Conservation (phyloP, 2,113 vertebrate genomes). For the Semnornis frantzii region DNA sequence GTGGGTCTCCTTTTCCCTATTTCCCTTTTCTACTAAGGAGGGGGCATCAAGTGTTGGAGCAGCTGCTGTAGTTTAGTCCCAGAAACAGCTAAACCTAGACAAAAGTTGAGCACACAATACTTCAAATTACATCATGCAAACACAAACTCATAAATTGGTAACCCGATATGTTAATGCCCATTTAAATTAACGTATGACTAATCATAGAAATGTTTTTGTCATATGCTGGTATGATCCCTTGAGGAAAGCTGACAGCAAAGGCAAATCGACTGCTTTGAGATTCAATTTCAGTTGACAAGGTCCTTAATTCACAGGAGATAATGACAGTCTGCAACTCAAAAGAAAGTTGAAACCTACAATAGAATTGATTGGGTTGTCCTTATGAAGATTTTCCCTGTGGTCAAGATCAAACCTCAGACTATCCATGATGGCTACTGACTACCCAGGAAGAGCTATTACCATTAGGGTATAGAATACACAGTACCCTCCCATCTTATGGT, state of each 20-base stretch:
- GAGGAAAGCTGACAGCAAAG: neutral
- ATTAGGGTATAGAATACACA: neutral
- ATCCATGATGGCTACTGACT: neutral
- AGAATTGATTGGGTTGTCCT: neutral
- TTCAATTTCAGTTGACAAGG: neutral
- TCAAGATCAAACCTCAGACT: neutral
- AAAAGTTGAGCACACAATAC: neutral
- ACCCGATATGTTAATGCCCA: neutral
- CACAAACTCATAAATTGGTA: neutral
- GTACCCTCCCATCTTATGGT: accelerated
- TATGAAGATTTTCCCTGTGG: neutral
- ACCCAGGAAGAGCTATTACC: neutral
- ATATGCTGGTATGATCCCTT: accelerated
- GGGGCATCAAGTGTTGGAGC: too few species aligned
- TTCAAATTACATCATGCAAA: neutral
- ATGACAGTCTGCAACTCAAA: neutral
- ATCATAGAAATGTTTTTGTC: neutral
- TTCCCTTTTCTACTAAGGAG: too few species aligned
- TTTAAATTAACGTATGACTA: neutral
- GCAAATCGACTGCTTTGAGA: neutral
- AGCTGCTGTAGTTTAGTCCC: too few species aligned
- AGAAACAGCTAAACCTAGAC: too few species aligned
- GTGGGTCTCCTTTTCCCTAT: too few species aligned
- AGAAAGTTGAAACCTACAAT: neutral
- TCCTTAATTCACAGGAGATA: neutral